Percentiles rank a stretch among this genome's conserved stretches.
Evolutionary conservation across 1,140 invertebrate species (phyloP).

Genomic region (Caenorhabditis brenneri): DNA sequence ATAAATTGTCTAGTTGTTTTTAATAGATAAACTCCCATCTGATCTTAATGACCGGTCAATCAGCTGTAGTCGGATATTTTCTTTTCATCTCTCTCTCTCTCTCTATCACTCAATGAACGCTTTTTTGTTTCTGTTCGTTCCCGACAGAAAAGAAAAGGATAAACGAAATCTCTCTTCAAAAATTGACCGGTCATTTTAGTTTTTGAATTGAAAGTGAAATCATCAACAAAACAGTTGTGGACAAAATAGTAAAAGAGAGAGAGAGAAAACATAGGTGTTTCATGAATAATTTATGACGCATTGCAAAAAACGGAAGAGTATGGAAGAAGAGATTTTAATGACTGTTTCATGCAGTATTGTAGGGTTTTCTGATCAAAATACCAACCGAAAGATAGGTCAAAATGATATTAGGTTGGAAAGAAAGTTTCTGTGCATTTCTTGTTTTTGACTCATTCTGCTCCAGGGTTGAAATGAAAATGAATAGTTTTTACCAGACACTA

Average conservation of each 20-base stretch:
- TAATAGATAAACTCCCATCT: neutral
- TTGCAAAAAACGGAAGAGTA: neutral
- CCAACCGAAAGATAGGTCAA: no score
- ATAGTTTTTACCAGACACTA: no score
- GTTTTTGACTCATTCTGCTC: no score
- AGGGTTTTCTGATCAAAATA: no score
- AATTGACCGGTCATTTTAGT: neutral
- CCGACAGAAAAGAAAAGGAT: neutral
- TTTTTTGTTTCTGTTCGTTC: neutral
- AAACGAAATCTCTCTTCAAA: neutral
- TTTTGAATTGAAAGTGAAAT: neutral
- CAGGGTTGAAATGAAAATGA: no score
- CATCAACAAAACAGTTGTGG: conserved; percentile 4
- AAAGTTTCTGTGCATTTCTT: no score
- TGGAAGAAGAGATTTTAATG: neutral
- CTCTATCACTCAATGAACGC: neutral
- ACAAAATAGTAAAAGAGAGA: neutral
- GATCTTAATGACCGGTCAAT: conserved; percentile 25
- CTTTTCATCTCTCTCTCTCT: neutral
- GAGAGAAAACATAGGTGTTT: neutral
- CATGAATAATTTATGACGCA: conserved; percentile 10
- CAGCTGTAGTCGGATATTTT: no score
- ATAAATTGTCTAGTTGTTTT: neutral
- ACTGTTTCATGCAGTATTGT: no score
- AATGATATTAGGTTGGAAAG: no score